These are phyloP conservation scores for Euproctis similis DNA, from an alignment of 2,888 invertebrate genomes.

Conservation along the genomic window DNA sequence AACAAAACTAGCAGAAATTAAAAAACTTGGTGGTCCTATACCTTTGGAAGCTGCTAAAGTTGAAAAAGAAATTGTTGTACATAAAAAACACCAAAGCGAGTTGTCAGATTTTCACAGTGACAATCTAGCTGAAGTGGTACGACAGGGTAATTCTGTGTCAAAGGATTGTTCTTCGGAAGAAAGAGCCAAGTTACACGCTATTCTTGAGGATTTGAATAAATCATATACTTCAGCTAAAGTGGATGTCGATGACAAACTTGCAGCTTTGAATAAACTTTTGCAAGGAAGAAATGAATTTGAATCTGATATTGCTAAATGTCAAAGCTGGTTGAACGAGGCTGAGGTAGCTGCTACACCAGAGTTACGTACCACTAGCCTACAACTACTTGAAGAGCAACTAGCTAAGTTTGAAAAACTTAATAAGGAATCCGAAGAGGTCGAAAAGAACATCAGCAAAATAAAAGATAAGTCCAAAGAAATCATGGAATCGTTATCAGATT, in stretches of 20 bases:
- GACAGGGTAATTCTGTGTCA: slow-evolving; percentile 84
- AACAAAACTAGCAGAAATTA: slow-evolving; percentile 83
- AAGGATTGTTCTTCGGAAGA: slow-evolving; percentile 88
- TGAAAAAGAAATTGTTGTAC: slow-evolving; percentile 86
- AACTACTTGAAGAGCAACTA: slow-evolving; percentile 90
- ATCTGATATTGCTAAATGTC: slow-evolving; percentile 84
- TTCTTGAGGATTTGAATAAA: slow-evolving; percentile 81
- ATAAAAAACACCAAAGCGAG: slow-evolving; percentile 84
- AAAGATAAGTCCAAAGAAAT: slow-evolving; percentile 87
- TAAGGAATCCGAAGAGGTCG: slow-evolving; percentile 82
- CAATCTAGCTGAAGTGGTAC: slow-evolving; percentile 83
- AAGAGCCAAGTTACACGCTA: slow-evolving; percentile 77
- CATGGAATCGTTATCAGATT: slow-evolving; percentile 86
- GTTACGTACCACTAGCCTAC: slow-evolving; percentile 85
- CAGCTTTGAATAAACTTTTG: slow-evolving; percentile 82
- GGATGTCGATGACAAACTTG: slow-evolving; percentile 83
- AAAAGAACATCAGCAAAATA: slow-evolving; percentile 83
- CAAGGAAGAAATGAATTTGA: slow-evolving; percentile 89
- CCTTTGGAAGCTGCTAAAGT: slow-evolving; percentile 88
- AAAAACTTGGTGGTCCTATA: slow-evolving; percentile 83
- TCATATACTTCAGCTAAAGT: slow-evolving; percentile 84
- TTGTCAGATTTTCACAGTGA: slow-evolving; percentile 86
- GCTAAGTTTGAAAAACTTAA: slow-evolving; percentile 88
- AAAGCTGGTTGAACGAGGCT: slow-evolving; percentile 93
- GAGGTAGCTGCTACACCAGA: slow-evolving; percentile 90